These are phyloP conservation scores for Bos indicus DNA, from an alignment of 2,113 vertebrate species.

Conservation along the genomic window DNA sequence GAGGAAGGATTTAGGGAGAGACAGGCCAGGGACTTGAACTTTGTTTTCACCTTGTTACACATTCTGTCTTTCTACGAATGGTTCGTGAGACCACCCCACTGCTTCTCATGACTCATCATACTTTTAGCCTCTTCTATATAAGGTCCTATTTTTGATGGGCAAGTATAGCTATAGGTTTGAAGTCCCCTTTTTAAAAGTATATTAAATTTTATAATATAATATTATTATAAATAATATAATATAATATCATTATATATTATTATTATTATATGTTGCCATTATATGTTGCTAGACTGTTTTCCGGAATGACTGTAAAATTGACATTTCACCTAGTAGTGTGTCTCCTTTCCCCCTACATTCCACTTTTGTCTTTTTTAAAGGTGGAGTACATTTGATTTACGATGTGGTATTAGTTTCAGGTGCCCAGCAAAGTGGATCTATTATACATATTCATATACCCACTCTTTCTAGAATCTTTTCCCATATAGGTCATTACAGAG, in stretches of 20 bases:
- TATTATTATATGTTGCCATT: not conserved
- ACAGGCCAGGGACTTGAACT: not conserved
- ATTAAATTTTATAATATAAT: not conserved
- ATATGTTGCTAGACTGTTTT: not conserved
- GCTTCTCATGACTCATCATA: not conserved
- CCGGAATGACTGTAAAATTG: not conserved
- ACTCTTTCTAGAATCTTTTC: not conserved
- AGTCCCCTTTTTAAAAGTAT: not conserved
- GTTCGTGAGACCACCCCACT: not conserved
- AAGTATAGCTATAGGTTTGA: not conserved
- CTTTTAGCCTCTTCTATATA: not conserved
- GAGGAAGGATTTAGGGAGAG: not conserved
- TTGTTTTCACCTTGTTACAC: not conserved
- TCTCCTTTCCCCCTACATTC: not conserved
- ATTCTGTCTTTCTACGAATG: not conserved
- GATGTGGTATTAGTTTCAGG: not conserved
- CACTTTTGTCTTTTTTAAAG: not conserved
- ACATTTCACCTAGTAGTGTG: not conserved
- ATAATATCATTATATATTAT: too few species aligned
- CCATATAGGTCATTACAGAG: not conserved
- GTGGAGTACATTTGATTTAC: not conserved
- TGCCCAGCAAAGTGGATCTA: not conserved
- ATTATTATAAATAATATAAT: too few species aligned
- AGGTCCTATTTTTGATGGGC: not conserved
- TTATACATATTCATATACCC: not conserved